phyloP scores from a whole-genome alignment of 2,113 vertebrate genomes.

The Burhinus bistriatus region DNA sequence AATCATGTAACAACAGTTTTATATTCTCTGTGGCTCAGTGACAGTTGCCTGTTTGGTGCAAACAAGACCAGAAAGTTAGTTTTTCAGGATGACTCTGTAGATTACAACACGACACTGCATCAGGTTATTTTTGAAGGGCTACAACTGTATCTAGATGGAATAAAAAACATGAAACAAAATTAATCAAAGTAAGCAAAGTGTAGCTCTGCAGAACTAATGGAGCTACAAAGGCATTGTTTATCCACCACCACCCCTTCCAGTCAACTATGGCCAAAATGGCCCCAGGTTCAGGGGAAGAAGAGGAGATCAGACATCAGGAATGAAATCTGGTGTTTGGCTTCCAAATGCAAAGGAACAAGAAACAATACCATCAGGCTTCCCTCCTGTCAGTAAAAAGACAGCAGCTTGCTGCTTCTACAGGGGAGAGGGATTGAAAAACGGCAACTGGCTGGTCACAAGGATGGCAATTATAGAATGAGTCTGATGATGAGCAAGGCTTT shows the following conservation, averaged over 20 bases:
- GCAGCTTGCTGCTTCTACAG: neutral
- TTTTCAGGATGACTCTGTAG: neutral
- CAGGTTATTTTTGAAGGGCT: neutral
- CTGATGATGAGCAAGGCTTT: neutral
- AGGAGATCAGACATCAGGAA: neutral
- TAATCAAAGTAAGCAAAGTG: neutral
- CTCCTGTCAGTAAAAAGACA: neutral
- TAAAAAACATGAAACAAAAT: neutral
- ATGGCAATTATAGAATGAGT: neutral
- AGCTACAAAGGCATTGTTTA: neutral
- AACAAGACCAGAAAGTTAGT: neutral
- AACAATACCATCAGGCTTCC: neutral
- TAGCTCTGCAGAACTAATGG: neutral
- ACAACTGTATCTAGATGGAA: neutral
- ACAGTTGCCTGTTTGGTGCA: neutral
- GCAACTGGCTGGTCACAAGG: rapidly evolving
- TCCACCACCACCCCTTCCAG: neutral
- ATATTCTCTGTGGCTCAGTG: neutral
- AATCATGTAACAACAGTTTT: neutral
- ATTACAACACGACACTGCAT: neutral
- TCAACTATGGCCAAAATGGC: neutral
- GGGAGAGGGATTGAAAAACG: neutral
- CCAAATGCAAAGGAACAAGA: neutral
- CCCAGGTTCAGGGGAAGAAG: neutral
- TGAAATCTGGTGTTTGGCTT: neutral